Evolutionary conservation across 64 coral and sea anemone genomes (phyloP).

Genomic region (Orbicella faveolata): DNA sequence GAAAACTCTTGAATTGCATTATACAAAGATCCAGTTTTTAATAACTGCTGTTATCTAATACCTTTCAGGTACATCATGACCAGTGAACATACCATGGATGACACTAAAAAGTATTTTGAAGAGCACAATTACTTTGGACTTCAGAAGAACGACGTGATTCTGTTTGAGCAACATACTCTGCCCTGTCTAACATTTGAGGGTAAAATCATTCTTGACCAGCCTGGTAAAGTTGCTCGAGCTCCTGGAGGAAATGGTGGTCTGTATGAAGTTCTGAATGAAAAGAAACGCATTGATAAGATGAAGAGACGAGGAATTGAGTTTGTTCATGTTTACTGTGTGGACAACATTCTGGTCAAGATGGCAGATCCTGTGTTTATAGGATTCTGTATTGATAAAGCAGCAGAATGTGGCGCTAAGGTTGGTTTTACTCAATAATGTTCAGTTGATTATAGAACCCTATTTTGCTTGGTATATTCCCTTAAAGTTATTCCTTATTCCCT

Average conservation of each 20-base stretch:
- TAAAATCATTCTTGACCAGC: conserved; percentile 81
- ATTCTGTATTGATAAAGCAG: conserved; percentile 78
- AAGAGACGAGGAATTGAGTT: conserved; percentile 80
- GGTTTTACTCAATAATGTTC: background rate
- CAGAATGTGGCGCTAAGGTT: conserved; percentile 97
- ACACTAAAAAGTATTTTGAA: conserved; percentile 74
- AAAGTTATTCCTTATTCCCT: background rate
- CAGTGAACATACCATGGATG: conserved; percentile 79
- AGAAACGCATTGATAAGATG: conserved; percentile 64
- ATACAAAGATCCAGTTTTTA: too few relatives aligned
- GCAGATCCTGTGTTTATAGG: conserved; percentile 95
- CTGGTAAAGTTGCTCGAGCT: conserved; percentile 77
- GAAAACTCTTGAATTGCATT: too few relatives aligned
- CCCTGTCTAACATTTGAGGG: conserved; percentile 76
- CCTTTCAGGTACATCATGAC: conserved; percentile 93
- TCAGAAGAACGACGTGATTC: conserved; percentile 57
- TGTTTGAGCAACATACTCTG: conserved; percentile 92
- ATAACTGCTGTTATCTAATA: background rate
- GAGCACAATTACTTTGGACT: conserved; percentile 78
- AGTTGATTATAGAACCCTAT: background rate
- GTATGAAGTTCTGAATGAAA: conserved; percentile 65
- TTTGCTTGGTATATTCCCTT: background rate
- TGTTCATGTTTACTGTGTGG: conserved; percentile 92
- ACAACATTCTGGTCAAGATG: conserved; percentile 95
- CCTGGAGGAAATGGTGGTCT: conserved; percentile 94